Base-by-base conservation (phyloP, 92 coral and sea anemone species). In the Phymanthus crucifer region DNA sequence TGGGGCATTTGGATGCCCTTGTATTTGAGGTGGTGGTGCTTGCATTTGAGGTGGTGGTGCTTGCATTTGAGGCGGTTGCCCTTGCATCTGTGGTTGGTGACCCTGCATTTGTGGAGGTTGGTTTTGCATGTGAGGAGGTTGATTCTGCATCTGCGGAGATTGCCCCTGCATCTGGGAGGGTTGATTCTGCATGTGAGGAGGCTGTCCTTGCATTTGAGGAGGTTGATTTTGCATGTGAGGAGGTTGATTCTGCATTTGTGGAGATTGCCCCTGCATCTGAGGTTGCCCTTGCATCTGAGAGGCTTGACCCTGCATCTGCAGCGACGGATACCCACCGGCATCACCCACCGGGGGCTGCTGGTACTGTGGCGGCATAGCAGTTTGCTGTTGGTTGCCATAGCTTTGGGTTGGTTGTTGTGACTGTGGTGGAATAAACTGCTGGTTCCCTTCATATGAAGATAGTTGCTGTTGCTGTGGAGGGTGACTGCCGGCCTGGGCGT, bases 401-500 rank as follows among this genome's bases (percentile, higher is more conserved):
- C 66, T 26, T 56, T 84, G 86, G 17, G 73, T 46, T 1, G 85
- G 78, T 40, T 72, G 86, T 13, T 66, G 87, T 48, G 81, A 75
- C 67, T 90, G 94, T 46, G 88, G 89, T 50, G 85, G 85, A 5
- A 73, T 70, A 66, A 74, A 52, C 64, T 77, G 87, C 57, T 77
- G 87, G 48, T 67, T 78, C 74, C 78, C 80, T 48, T 75, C 82
- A 81, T 80, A 80, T 50, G 54, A 77, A 17, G 80, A 71, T 8
- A 57, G 76, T 23, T 68, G 52, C 73, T 84, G 90, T 21, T 80
- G 70, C 32, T 87, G 86, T 19, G 90, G 71, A 27, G 85, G 92
- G 73, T 87, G 91, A 56, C 75, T 73, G 3, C 78, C 84, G 46
- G 86, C 81, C 80, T 91, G 93, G n/a, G 78, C 81, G 43, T 89